These are phyloP conservation scores for Brenthis daphne DNA, from an alignment of 2,888 invertebrate species.

Conservation along the genomic window DNA sequence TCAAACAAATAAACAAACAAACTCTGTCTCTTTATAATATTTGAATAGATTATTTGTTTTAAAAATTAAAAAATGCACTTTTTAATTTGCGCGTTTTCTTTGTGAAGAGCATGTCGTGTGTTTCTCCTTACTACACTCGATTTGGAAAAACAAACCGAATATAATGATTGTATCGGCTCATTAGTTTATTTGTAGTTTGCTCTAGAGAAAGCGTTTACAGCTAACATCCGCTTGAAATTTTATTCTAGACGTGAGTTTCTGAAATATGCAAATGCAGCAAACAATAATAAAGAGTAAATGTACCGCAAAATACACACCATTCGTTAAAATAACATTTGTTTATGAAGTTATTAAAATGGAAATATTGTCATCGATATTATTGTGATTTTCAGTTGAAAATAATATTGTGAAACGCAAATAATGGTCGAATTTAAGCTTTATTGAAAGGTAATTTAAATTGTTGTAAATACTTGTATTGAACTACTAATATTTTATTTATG, in stretches of 20 bases:
- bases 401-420: background rate
- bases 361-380: slow-evolving; percentile 29
- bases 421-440: slow-evolving; percentile 1
- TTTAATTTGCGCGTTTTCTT: background rate
- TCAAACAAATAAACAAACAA: background rate
- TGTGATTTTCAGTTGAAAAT: slow-evolving; percentile 19
- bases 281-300: slow-evolving; percentile 23
- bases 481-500: slow-evolving; percentile 4
- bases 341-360: slow-evolving; percentile 32
- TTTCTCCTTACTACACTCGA: slow-evolving; percentile 35
- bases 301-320: slow-evolving; percentile 26
- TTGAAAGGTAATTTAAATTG: slow-evolving; percentile 6
- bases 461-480: slow-evolving; percentile 7
- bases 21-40: background rate
- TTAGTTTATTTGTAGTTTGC: slow-evolving; percentile 45
- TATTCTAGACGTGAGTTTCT: slow-evolving; percentile 26
- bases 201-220: slow-evolving; percentile 51
- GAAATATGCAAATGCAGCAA: slow-evolving; percentile 31
- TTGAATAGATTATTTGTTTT: background rate
- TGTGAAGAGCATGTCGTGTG: slow-evolving; percentile 22
- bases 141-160: slow-evolving; percentile 56
- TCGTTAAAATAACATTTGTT: slow-evolving; percentile 33
- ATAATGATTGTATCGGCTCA: slow-evolving; percentile 60
- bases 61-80: background rate
- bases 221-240: slow-evolving; percentile 30